Base-by-base conservation (phyloP, 2,113 vertebrate genomes). In the Syngnathoides biaculeatus region DNA sequence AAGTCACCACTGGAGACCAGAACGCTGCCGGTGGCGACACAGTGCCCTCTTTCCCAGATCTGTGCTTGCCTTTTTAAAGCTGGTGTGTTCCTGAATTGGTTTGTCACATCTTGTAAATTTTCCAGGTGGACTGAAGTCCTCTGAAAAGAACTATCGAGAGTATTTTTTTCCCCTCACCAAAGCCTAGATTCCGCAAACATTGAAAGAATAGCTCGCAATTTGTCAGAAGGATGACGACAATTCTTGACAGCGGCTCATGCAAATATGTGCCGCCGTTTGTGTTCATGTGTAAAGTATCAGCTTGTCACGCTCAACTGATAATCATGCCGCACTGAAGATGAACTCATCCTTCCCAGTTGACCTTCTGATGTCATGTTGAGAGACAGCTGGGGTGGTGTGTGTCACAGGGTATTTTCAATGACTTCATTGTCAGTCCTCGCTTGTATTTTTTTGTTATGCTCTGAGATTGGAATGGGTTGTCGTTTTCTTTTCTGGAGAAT, bases 371-470 rank as follows among this genome's bases (percentile, higher is more conserved):
- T 87, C 84, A 88, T 84, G 75, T 35, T 24, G 10, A 48, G 13
- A 0, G 85, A 79, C 86, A 84, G 87, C 79, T 80, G 77, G 60
- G 64, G 68, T 65, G 42, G 68, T 82, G 78, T 84, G 87, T 87
- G 87, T 89, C 85, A 89, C 68, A 5, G 86, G 84, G 84, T 88
- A 84, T 87, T 88, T 90, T 85, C 79, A 73, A 67, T 87, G 85
- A 88, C 78, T 67, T 85, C 80, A 84, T 72, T 53, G 48, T 85
- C 86, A 86, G 71, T 79, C 56, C 79, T 75, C 57, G 7, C 48
- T 59, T 13, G 62, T 69, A 67, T 78, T 72, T 77, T 77, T 73
- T 39, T 68, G 61, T 40, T 45, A 59, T 83, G 68, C 56, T 59
- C 68, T 64, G 40, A 65, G 50, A 88, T 81, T 53, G 65, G 77